Conservation (phyloP, 2,888 invertebrate species). For the Ceratothoa steindachneri region DNA sequence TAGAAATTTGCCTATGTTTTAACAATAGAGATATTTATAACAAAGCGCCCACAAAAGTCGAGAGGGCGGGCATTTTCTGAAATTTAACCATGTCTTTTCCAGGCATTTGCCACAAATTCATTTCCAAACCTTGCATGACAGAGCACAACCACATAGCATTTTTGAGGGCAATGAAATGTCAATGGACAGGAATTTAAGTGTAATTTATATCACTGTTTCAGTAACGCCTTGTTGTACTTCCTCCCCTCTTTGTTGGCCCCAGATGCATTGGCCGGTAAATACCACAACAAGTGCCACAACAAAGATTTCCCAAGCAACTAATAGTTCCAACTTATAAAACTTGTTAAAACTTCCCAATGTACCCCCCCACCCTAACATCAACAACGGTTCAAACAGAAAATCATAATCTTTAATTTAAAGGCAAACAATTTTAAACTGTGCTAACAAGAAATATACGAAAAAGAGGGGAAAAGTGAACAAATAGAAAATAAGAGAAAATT, state of each 20-base stretch:
- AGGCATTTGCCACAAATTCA: no score
- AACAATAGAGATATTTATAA: no score
- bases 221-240: conserved; percentile 37
- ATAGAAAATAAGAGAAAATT: conserved; percentile 17
- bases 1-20: no score
- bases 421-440: conserved; percentile 14
- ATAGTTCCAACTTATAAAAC: not conserved
- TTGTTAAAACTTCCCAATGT: not conserved
- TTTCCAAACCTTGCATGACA: no score
- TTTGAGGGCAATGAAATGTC: not conserved
- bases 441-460: conserved; percentile 6
- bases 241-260: not conserved
- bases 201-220: conserved; percentile 46
- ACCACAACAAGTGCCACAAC: not conserved
- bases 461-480: conserved; percentile 18
- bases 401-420: no score
- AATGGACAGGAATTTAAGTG: conserved; percentile 42
- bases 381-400: no score
- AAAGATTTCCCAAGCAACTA: not conserved
- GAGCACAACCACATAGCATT: no score
- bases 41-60: no score
- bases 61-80: no score
- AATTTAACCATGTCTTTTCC: no score
- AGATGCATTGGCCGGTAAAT: not conserved
- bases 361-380: not conserved